A percentile compares a stretch with the other conserved stretches of the same genome.
These are phyloP conservation scores for Gambelia wislizenii DNA, from an alignment of 2,797 vertebrate genomes.

Conservation along the genomic window DNA sequence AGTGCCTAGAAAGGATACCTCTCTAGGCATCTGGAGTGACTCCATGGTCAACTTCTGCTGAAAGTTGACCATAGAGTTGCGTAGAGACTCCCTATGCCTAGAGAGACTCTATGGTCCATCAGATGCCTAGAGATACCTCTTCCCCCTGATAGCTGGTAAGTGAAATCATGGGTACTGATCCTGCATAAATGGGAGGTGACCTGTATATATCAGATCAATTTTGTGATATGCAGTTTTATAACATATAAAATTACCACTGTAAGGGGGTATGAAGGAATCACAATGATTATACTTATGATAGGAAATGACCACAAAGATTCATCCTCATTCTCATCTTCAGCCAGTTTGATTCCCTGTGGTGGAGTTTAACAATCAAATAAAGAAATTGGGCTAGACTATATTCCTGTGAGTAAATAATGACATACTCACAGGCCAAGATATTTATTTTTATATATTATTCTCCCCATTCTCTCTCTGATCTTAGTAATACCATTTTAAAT, in stretches of 20 bases:
- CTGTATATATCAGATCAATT: neutral
- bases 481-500: conserved; percentile 17
- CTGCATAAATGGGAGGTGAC: too few species aligned
- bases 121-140: too few species aligned
- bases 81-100: too few species aligned
- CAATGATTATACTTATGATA: neutral
- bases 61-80: too few species aligned
- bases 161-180: too few species aligned
- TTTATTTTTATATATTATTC: neutral
- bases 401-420: neutral
- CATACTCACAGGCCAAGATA: neutral
- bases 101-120: too few species aligned
- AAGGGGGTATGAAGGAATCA: neutral
- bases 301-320: neutral
- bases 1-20: too few species aligned
- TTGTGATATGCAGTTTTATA: neutral
- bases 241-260: neutral
- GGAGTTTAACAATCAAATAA: neutral
- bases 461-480: neutral
- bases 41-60: too few species aligned
- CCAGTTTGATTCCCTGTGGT: neutral
- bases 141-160: too few species aligned
- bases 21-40: too few species aligned
- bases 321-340: too few species aligned
- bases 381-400: neutral